Percentiles rank a stretch among this genome's conserved stretches.
Conservation (phyloP, 2,113 vertebrate species). For the Leucoraja erinaceus region DNA sequence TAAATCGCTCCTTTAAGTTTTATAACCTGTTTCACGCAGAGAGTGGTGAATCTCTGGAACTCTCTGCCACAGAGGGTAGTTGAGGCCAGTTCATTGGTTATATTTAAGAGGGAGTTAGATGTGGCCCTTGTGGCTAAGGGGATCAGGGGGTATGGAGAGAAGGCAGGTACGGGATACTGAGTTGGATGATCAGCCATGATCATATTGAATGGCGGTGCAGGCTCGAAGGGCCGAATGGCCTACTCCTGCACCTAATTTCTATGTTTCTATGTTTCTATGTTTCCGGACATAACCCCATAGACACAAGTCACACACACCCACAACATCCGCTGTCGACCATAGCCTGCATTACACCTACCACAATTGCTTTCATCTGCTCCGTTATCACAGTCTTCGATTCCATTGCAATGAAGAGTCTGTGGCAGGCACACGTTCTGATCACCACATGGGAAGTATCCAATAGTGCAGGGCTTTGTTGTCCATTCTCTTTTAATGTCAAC, state of each 20-base stretch:
- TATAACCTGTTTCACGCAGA: neutral
- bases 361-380: conserved; percentile 84
- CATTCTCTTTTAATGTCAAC: neutral
- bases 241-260: too few relatives aligned
- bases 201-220: too few relatives aligned
- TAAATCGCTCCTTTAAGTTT: neutral
- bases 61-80: too few relatives aligned
- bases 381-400: conserved; percentile 84
- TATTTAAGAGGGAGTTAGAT: too few relatives aligned
- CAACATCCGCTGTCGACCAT: neutral
- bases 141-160: too few relatives aligned
- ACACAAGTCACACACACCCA: neutral
- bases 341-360: conserved; percentile 61
- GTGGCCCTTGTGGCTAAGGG: too few relatives aligned
- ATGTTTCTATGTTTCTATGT: too few relatives aligned
- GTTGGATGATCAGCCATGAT: too few relatives aligned
- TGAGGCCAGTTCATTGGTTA: too few relatives aligned
- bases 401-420: conserved; percentile 84
- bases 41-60: too few relatives aligned
- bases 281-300: neutral
- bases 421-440: conserved; percentile 81
- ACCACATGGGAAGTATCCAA: conserved; percentile 89
- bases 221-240: too few relatives aligned
- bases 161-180: too few relatives aligned
- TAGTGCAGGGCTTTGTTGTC: conserved; percentile 54